Conservation (phyloP, 2,888 invertebrate species). For the Agrochola lota region DNA sequence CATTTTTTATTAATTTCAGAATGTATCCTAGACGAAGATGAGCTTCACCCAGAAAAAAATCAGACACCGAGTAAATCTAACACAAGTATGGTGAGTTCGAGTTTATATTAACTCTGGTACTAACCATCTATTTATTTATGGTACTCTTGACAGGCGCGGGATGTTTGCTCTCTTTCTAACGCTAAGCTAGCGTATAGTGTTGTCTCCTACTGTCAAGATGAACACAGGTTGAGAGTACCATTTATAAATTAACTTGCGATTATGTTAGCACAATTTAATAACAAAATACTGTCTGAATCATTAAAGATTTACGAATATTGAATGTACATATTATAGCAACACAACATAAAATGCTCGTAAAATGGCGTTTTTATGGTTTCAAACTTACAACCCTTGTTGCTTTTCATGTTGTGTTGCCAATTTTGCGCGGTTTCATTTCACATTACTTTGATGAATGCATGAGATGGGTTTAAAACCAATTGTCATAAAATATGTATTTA, state of each 20-base stretch:
- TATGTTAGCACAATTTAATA: not conserved
- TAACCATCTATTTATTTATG: slow-evolving; percentile 26
- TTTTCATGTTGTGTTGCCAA: slow-evolving; percentile 6
- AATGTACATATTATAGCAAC: slow-evolving; percentile 7
- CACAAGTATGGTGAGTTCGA: slow-evolving; percentile 52
- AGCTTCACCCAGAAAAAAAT: slow-evolving; percentile 23
- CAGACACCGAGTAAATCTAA: slow-evolving; percentile 32
- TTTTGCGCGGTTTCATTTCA: not conserved
- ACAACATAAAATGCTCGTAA: slow-evolving; percentile 2
- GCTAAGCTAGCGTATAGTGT: slow-evolving; percentile 1
- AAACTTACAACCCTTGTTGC: not conserved
- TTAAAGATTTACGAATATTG: slow-evolving; percentile 5
- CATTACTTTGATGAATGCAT: slow-evolving; percentile 19
- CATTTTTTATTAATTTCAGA: slow-evolving; percentile 12
- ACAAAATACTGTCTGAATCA: not conserved
- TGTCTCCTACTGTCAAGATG: slow-evolving; percentile 1
- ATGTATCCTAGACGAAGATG: slow-evolving; percentile 52
- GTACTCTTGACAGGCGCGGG: not conserved
- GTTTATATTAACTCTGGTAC: slow-evolving; percentile 23
- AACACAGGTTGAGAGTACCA: slow-evolving; percentile 5
- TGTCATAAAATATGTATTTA: not conserved
- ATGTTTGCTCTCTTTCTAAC: slow-evolving; percentile 30
- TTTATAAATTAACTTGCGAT: slow-evolving; percentile 13
- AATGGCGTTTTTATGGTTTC: not conserved
- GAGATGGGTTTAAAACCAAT: not conserved